Base-by-base conservation (phyloP, 1,140 invertebrate species). In the Gryon sp. region DNA sequence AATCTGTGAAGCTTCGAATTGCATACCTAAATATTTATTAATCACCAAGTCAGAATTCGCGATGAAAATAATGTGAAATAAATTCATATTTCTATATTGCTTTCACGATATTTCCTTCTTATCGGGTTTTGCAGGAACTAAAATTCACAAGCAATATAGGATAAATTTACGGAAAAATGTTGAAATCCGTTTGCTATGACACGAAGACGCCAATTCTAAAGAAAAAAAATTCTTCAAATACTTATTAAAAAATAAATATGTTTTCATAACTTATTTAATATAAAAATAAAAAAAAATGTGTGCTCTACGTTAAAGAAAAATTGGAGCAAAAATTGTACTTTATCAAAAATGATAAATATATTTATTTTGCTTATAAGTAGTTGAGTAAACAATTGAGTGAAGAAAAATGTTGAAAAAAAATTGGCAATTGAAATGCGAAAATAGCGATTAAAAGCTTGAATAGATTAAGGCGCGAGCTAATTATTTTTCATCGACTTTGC, bases 81-180 rank as follows among this genome's bases (percentile, higher is more conserved):
- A 66, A 66, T 66, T 66, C 62, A 12, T 20, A 36, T 66, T 66
- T 55, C 62, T 55, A 66, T 66, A 66, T 66, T 26, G 45, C 30
- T 11, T 19, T 46, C 30, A 8, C 62, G 50, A 66, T 66, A 66
- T 66, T 66, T 66, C 30, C 22, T 41, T 68, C 52, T 68, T 68
- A 68, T 68, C 41, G 45, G 15, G 15, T 41, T 40, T 34, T n/a
- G 41, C 22, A 32, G 11, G 9, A 16, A 40, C 63, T 57, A 48
- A 68, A 68, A 68, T 68, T 48, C 52, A 57, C 36, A 32, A 57
- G 32, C 50, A 68, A 68, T 57, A 52, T 11, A 8, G n/a, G n/a
- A n/a, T n/a, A n/a, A n/a, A n/a, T n/a, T n/a, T n/a, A n/a, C 20
- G 19, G 30, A 40, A 68, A 50, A 57, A 57, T 68, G 50, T 43